Evolutionary conservation across 2,888 invertebrate species (phyloP), one percentile per base, ranked within the genome.

Genomic region (Branchipolynoe longqiensis): DNA sequence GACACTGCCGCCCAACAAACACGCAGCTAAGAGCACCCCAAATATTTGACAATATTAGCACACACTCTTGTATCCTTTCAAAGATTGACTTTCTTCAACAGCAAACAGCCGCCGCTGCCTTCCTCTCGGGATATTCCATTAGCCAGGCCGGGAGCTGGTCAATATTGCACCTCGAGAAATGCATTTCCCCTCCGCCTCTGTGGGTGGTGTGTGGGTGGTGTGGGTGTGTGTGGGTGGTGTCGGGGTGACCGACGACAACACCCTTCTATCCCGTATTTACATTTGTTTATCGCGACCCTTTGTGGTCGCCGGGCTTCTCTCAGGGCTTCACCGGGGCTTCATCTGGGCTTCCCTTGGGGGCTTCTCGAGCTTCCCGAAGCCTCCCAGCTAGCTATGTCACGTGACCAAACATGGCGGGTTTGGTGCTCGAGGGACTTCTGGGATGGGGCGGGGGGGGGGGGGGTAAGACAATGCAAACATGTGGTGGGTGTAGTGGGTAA

Each of bases 151-250:
- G 36, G 56, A n/a, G 33, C 38, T 31, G 58, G 82, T 82, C 82
- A 82, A 82, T 82, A 82, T 82, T 82, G 58, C 58, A 82, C 14
- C 56, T 58, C 38, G n/a, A 78, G 56, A 82, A 82, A 82, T 82
- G 82, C 82, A 82, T 82, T 82, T 82, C 82, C 58, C 82, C 36
- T n/a, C n/a, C n/a, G n/a, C n/a, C n/a, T n/a, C n/a, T n/a, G n/a
- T n/a, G n/a, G n/a, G n/a, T n/a, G n/a, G n/a, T n/a, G n/a, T n/a
- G n/a, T n/a, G n/a, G n/a, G n/a, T n/a, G n/a, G n/a, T n/a, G n/a
- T n/a, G n/a, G n/a, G n/a, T n/a, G n/a, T n/a, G n/a, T n/a, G n/a
- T 54, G 38, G 36, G 36, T 25, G 48, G 6, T 82, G 82, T 82
- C 58, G 56, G 58, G 56, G 56, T 56, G 41, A 28, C 8, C 22